Percentiles rank a stretch among this genome's conserved stretches.
Evolutionary conservation across 2,797 vertebrate genomes (phyloP).

Genomic region (Falco rusticolus): DNA sequence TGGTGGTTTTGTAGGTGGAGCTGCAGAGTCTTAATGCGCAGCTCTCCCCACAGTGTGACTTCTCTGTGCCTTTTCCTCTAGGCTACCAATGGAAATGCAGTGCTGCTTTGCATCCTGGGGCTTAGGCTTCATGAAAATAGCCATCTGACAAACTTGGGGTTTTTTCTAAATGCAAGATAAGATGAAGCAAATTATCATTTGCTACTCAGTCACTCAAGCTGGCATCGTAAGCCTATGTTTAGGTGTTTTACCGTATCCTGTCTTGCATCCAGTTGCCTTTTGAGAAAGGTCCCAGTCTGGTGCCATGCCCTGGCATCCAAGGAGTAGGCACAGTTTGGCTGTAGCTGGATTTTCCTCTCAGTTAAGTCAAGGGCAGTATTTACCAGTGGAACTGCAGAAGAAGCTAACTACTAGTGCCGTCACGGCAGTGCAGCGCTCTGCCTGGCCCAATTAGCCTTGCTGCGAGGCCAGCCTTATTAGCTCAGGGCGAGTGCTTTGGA

Average conservation of each 20-base stretch:
- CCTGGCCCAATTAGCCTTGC: not conserved
- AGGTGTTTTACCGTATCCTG: not conserved
- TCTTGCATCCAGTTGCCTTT: not conserved
- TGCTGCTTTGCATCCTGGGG: not conserved
- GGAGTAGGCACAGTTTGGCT: not conserved
- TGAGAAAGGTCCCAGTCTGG: not conserved
- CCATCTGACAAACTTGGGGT: not conserved
- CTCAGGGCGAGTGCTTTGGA: not conserved
- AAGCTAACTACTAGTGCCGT: not conserved
- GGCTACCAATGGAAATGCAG: not conserved
- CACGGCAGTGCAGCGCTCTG: accelerated
- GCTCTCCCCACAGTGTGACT: not conserved
- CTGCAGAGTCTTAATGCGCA: not conserved
- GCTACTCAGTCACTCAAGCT: not conserved
- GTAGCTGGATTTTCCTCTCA: not conserved
- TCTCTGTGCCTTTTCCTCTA: not conserved
- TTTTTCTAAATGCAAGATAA: not conserved
- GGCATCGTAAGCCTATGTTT: too few relatives aligned
- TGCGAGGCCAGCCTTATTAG: not conserved
- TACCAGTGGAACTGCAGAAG: not conserved
- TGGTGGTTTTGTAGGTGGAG: not conserved
- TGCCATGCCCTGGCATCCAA: not conserved
- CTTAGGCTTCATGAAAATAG: not conserved
- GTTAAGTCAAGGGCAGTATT: not conserved
- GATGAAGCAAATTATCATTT: not conserved